Percentiles rank a stretch among this genome's conserved stretches.
Conservation (phyloP, 1,140 invertebrate genomes). For the Cydia amplana region DNA sequence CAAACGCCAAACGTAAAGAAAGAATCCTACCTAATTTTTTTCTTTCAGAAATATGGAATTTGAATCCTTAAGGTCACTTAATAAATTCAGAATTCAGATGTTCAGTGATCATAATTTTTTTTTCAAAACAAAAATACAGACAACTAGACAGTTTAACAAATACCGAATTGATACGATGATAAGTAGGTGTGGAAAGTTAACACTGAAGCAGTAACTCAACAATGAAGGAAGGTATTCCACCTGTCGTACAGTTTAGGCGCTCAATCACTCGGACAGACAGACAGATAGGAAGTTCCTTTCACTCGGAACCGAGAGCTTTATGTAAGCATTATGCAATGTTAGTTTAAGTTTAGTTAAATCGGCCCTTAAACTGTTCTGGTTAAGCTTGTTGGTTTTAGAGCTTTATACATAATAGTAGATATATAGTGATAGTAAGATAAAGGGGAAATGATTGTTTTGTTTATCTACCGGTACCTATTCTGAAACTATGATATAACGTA, state of each 20-base stretch:
- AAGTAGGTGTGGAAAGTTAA: not conserved
- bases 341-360: not conserved
- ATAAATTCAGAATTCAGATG: too few species aligned
- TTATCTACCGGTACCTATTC: too few species aligned
- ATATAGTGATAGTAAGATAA: not conserved
- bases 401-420: not conserved
- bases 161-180: not conserved
- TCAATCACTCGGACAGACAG: slow-evolving; percentile 6
- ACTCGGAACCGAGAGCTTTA: slow-evolving; percentile 11
- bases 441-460: too few species aligned
- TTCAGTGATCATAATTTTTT: too few species aligned
- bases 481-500: too few species aligned
- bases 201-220: not conserved
- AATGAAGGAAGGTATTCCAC: not conserved
- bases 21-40: too few species aligned
- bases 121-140: too few species aligned
- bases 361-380: not conserved
- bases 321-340: not conserved
- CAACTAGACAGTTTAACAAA: not conserved
- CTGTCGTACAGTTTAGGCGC: not conserved
- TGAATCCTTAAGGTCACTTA: too few species aligned
- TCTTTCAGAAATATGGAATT: too few species aligned
- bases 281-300: slow-evolving; percentile 6
- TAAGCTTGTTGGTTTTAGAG: slow-evolving; percentile 1
- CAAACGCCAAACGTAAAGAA: too few species aligned